Base-by-base conservation (phyloP, 2,888 invertebrate species). In the Odiellus spinosus region DNA sequence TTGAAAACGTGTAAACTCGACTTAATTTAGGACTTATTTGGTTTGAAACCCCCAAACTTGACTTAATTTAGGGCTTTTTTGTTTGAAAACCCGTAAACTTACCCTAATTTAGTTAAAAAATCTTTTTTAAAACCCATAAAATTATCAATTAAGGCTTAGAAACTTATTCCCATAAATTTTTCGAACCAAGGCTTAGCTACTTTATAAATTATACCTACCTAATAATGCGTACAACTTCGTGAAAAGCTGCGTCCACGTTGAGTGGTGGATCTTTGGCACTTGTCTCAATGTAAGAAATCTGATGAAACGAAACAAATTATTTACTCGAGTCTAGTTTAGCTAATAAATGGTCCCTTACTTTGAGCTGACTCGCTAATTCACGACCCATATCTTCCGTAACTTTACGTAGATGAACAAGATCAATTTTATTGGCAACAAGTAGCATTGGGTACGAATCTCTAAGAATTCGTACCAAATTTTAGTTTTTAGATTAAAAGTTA, bases 181-280 rank as follows among this genome's bases (percentile, higher is more conserved):
- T n/a, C n/a, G n/a, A n/a, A n/a, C n/a, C n/a, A n/a, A n/a, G n/a
- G n/a, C n/a, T 26, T 26, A 6, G 26, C 26, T 4, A 26, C 26
- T 26, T 6, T 6, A 26, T 26, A 26, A 26, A 26, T 26, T n/a
- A n/a, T n/a, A n/a, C 5, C 45, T 52, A 66, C 65, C 65, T 60
- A 47, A 68, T 67, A 12, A 71, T 67, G 45, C 66, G 56, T 26
- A 69, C 68, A 40, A 82, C 81, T 75, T 85, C 83, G 64, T 87
- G 85, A 73, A 88, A 88, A 58, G 86, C 85, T 35, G 79, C 77
- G 66, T 87, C 87, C 42, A 88, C 77, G 68, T 87, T 86, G 52
- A 85, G 71, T 49, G 87, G 86, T 54, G 88, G 90, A 70, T 86
- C 84, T 72, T 87, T 87, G 59, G 87, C 87, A 69, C 83, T 83